Conservation (phyloP, 2,797 vertebrate genomes). For the Etheostoma perlongum region DNA sequence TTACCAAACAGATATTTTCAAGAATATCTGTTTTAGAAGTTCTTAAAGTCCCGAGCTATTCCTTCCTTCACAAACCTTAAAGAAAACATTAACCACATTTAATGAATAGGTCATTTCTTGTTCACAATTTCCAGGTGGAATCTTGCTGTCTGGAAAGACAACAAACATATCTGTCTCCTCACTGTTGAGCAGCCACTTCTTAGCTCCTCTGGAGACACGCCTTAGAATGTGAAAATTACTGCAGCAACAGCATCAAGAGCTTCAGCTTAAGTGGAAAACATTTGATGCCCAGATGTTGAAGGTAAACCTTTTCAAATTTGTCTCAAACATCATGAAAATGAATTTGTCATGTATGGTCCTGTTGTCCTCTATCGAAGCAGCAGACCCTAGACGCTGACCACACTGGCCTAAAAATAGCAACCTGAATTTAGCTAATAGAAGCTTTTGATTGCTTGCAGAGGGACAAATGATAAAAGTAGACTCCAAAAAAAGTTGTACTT, state of each 20-base stretch:
- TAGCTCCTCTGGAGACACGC: slow-evolving; percentile 45
- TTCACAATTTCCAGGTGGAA: slow-evolving; percentile 13
- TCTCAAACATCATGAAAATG: slow-evolving; percentile 67
- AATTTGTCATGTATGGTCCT: slow-evolving; percentile 60
- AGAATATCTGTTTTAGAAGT: too few relatives aligned
- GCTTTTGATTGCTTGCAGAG: slow-evolving; percentile 70
- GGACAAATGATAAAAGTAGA: slow-evolving; percentile 33
- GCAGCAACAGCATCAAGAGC: slow-evolving; percentile 63
- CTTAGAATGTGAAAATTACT: slow-evolving; percentile 53
- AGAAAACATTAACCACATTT: neutral
- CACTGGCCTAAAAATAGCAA: slow-evolving; percentile 56
- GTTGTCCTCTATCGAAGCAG: slow-evolving; percentile 46
- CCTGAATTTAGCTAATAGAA: slow-evolving; percentile 29
- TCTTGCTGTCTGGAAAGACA: slow-evolving; percentile 56
- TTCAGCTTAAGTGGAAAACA: slow-evolving; percentile 52
- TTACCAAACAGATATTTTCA: neutral
- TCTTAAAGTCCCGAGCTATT: neutral
- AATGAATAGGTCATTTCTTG: neutral
- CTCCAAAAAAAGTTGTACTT: slow-evolving; percentile 9
- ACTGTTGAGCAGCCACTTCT: slow-evolving; percentile 33
- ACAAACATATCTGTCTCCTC: slow-evolving; percentile 48
- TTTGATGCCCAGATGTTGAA: slow-evolving; percentile 75
- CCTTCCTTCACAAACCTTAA: neutral
- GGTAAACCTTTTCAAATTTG: slow-evolving; percentile 64
- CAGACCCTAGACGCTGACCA: slow-evolving; percentile 38